Conservation (phyloP, 2,797 vertebrate species). For the Dendrocincla fuliginosa region DNA sequence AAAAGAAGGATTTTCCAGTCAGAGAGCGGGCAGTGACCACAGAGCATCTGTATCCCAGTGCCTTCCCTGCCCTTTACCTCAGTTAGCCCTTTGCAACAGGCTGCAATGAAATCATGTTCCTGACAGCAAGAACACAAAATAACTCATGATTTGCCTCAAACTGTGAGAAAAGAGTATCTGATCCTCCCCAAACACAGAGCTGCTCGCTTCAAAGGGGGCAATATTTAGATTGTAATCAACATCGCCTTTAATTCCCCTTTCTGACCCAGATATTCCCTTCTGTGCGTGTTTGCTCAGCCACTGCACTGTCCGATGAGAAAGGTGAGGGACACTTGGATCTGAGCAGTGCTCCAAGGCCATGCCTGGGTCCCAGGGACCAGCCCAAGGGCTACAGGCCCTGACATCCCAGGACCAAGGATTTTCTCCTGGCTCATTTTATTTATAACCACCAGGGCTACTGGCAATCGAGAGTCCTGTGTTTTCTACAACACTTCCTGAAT, state of each 20-base stretch:
- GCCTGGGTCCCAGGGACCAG: neutral
- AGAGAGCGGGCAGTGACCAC: neutral
- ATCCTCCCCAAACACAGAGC: constrained; percentile 42
- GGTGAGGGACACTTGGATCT: neutral
- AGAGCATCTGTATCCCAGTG: neutral
- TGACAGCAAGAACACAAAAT: constrained; percentile 35
- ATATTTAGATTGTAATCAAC: constrained; percentile 47
- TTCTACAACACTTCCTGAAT: neutral
- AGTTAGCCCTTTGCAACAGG: neutral
- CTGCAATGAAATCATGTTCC: neutral
- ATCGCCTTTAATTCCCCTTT: neutral
- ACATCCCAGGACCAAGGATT: neutral
- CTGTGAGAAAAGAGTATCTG: constrained; percentile 6
- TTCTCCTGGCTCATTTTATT: neutral
- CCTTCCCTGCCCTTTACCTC: constrained; percentile 58
- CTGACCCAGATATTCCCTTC: neutral
- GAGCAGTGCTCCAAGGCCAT: neutral
- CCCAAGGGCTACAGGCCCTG: neutral
- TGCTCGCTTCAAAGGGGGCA: neutral
- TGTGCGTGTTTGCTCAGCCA: neutral
- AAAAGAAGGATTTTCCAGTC: neutral
- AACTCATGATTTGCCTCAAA: constrained; percentile 41
- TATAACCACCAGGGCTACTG: neutral
- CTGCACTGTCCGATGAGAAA: rapidly evolving
- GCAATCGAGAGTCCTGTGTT: neutral